phyloP scores from a whole-genome alignment of 2,888 invertebrate genomes.

The Tuta absoluta region DNA sequence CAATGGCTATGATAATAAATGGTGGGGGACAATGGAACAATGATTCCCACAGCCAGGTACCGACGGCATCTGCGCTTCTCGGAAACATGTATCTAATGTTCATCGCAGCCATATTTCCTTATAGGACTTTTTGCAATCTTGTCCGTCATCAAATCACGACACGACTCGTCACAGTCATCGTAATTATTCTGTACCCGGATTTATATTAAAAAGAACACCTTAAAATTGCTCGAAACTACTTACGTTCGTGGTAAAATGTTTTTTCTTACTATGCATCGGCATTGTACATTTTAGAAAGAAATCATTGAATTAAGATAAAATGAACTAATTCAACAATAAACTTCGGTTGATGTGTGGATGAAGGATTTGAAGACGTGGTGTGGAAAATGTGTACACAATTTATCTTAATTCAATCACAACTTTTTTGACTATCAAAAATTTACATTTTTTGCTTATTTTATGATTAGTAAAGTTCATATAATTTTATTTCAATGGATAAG shows the following conservation, averaged over 20 bases:
- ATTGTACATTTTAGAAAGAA: no score
- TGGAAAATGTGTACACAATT: no score
- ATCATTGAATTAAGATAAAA: no score
- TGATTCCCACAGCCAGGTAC: slow-evolving; percentile 64
- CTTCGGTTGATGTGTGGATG: no score
- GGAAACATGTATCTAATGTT: slow-evolving; percentile 44
- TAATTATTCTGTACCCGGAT: not conserved
- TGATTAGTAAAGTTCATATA: no score
- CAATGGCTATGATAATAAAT: slow-evolving; percentile 65
- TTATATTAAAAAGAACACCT: not conserved
- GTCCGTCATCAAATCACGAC: not conserved
- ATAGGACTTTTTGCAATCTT: slow-evolving; percentile 22
- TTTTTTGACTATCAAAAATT: no score
- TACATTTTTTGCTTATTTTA: no score
- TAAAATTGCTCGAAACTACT: not conserved
- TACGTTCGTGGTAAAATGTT: not conserved
- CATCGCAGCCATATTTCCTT: slow-evolving; percentile 24
- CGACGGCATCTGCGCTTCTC: slow-evolving; percentile 59
- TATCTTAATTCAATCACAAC: no score
- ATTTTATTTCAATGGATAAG: no score
- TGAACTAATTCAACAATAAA: no score
- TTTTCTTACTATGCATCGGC: no score
- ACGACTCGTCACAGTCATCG: not conserved
- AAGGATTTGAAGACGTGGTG: no score
- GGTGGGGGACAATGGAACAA: slow-evolving; percentile 75